Evolutionary conservation across 2,113 vertebrate species (phyloP), one percentile per base, ranked within the genome.

Genomic region (Heloderma charlesbogerti): DNA sequence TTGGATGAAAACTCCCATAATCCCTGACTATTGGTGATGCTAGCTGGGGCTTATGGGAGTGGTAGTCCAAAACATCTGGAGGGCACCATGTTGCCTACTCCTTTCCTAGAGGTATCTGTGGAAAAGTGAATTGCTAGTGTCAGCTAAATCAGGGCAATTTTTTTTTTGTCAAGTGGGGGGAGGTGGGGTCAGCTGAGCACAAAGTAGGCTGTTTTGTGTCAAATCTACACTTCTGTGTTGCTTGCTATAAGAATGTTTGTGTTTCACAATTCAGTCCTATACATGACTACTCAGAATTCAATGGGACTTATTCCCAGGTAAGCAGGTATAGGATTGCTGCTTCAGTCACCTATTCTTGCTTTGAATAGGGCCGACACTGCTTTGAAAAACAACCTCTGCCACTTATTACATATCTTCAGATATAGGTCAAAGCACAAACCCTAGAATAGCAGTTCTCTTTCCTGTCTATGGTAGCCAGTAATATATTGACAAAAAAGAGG

Each of bases 211-310:
- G 48, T 54, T 16, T 31, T 57, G 31, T 81, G 34, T n/a, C 16
- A 57, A 57, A 57, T 66, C n/a, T 31, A 2, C 15, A 69, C 2
- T 69, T 69, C 78, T 48, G 63, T 51, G 6, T 83, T 45, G 87
- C 51, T n/a, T 84, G 89, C 8, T 93, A 88, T 88, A 89, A 90
- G 93, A 88, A 63, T 34, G 87, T 88, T 89, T 57, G 27, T 18
- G 6, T 81, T 54, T 54, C 51, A 54, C 25, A 57, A 7, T 10
- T 20, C 43, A 45, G 3, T 48, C 8, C 7, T 12, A 13, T 27
- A 10, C 22, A 45, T 48, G 43, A 22, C 43, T 79, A 13, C n/a
- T 22, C 60, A 81, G 7, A n/a, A 84, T 37, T 84, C 10, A 66
- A 22, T 63, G 60, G 60, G 60, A 63, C 60, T 4, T 63, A 22